A percentile compares a stretch with the other conserved stretches of the same genome.
Evolutionary conservation across 2,888 invertebrate genomes (phyloP).

Genomic region (Eucera pruinosa): DNA sequence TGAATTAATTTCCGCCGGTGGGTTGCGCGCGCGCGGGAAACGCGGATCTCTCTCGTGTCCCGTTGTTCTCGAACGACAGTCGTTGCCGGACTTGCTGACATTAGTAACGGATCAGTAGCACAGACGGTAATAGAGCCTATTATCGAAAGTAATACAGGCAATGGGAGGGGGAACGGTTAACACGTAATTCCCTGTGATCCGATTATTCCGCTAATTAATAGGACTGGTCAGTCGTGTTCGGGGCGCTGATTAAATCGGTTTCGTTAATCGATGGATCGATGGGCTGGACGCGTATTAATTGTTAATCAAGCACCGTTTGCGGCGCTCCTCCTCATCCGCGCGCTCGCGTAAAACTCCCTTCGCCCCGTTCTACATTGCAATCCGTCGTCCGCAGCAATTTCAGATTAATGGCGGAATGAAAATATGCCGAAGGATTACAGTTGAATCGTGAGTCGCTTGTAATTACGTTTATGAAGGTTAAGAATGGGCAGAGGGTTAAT

Average conservation of each 20-base stretch:
- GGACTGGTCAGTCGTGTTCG: conserved; percentile 63
- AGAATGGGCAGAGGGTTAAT: no score
- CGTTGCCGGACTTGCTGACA: conserved; percentile 48
- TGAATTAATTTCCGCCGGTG: conserved; percentile 48
- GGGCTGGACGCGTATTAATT: conserved; percentile 61
- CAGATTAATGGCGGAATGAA: background rate
- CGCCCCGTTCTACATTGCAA: background rate
- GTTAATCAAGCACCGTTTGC: conserved; percentile 50
- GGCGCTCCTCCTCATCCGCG: background rate
- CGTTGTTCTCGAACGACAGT: conserved; percentile 31
- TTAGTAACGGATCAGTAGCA: conserved; percentile 59
- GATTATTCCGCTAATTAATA: conserved; percentile 74
- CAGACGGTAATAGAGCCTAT: conserved; percentile 65
- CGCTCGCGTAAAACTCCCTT: conserved; percentile 25
- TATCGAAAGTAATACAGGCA: conserved; percentile 68
- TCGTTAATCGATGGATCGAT: conserved; percentile 67
- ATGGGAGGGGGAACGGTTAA: conserved; percentile 60
- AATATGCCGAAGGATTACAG: background rate
- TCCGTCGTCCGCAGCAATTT: background rate
- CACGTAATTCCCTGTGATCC: conserved; percentile 67
- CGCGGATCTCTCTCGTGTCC: conserved; percentile 1
- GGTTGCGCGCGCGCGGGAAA: background rate
- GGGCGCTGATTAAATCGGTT: conserved; percentile 67
- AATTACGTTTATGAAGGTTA: no score
- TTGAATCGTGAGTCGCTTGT: background rate